Base-by-base conservation (phyloP, 2,113 vertebrate genomes). In the Paraplagusia blochii region DNA sequence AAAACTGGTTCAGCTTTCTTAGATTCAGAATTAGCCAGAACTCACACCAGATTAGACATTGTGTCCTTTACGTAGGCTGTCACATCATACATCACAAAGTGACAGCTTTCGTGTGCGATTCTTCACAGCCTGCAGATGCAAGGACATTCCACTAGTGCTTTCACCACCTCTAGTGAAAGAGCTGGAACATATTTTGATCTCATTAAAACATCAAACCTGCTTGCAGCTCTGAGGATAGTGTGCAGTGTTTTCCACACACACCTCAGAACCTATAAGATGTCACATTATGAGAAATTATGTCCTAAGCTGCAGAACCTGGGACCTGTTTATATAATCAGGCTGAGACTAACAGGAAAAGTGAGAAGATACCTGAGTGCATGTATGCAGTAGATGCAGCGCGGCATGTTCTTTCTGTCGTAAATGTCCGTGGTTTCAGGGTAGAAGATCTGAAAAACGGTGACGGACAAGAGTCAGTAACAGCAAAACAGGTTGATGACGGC, bases 381-480 rank as follows among this genome's bases (percentile, higher is more conserved):
- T 62, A 99, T 98, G 46, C 97, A 99, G 82, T 99, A 99, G 85
- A 99, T 98, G 73, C 95, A 97, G 63, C 95, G 94, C 0, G 96
- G 97, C 97, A 99, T 98, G 89, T 99, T 99, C 90, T 99, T 99
- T 70, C 96, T 90, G 84, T 99, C 97, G 12, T 99, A 99, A 64
- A 99, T 97, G 78, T 99, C 97, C 63, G 97, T 99, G 7, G 97
- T 99, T 88, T 99, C 97, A 15, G 97, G 97, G 74, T 99, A 99
- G 90, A 99, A 99, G 75, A 99, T 99, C 97, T 99, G 79, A 77
- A 86, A 80, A 36, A 72, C n/a, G n/a, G 15, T 35, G 5, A 1
- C 17, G 14, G 22, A 42, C 10, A 42, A 5, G 15, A 58, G 19
- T 58, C 4, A 19, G 19, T 44, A 14, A 58, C 47, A 56, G 52